A percentile compares a stretch with the other conserved stretches of the same genome.
phyloP scores from a whole-genome alignment of 2,888 invertebrate genomes.

The Drosophila sordidapex region DNA sequence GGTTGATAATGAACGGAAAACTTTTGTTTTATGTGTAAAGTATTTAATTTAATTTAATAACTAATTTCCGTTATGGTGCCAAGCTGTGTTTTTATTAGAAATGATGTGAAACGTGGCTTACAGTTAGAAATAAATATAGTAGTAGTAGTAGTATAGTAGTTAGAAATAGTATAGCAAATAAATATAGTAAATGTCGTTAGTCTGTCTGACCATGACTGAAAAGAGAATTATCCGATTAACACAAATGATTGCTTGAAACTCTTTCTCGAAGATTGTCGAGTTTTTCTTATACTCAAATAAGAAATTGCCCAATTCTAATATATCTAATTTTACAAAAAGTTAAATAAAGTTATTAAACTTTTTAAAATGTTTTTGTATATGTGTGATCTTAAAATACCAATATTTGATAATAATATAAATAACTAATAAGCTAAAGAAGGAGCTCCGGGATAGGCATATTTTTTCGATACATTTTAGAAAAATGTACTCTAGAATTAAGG shows the following conservation, averaged over 20 bases:
- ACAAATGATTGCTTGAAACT: background rate
- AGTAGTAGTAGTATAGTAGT: too few species aligned
- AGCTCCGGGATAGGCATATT: too few species aligned
- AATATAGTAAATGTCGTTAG: background rate
- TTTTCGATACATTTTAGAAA: too few species aligned
- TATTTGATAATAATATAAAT: background rate
- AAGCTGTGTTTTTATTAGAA: background rate
- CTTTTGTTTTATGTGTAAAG: too few species aligned
- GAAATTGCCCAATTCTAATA: background rate
- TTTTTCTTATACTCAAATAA: background rate
- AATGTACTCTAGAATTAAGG: background rate
- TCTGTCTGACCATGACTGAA: background rate
- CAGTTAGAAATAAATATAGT: background rate
- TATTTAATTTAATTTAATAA: too few species aligned
- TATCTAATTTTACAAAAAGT: background rate
- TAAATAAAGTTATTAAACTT: background rate
- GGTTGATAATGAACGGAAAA: background rate
- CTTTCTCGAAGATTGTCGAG: background rate
- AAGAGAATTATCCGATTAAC: background rate
- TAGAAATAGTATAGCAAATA: background rate
- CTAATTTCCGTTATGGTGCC: background rate
- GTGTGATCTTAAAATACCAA: background rate
- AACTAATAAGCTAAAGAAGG: background rate
- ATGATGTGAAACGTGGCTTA: background rate
- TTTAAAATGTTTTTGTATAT: too few species aligned